Percentiles rank a stretch among this genome's conserved stretches.
These are phyloP conservation scores for Panthera tigris DNA, from an alignment of 2,113 vertebrate species.

Conservation along the genomic window DNA sequence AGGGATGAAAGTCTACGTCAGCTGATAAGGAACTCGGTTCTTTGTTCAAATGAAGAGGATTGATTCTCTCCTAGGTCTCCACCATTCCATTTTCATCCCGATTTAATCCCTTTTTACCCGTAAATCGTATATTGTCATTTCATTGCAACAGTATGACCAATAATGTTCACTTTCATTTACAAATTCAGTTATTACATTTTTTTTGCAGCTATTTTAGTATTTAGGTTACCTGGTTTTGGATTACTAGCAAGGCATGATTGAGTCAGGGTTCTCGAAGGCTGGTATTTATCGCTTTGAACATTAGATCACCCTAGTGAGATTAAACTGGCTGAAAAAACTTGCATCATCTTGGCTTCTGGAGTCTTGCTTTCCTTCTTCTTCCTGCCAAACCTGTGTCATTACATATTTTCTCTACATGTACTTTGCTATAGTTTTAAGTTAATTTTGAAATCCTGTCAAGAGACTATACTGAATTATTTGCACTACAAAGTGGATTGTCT, in stretches of 20 bases:
- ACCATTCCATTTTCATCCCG: background rate
- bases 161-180: background rate
- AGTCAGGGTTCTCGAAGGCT: background rate
- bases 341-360: background rate
- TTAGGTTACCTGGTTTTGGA: background rate
- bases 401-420: background rate
- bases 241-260: background rate
- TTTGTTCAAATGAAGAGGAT: background rate
- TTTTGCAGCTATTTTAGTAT: background rate
- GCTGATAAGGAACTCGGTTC: background rate
- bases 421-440: background rate
- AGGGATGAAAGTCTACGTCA: background rate
- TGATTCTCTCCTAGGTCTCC: background rate
- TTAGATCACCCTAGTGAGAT: background rate
- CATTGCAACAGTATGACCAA: background rate
- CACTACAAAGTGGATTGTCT: background rate
- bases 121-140: background rate
- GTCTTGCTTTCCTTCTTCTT: background rate
- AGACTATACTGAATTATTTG: background rate
- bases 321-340: background rate
- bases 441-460: background rate
- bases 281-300: background rate
- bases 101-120: background rate
- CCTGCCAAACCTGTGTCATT: background rate
- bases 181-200: background rate